Base-by-base conservation (phyloP, 1,140 invertebrate species). In the Ctenoplectra terminalis region DNA sequence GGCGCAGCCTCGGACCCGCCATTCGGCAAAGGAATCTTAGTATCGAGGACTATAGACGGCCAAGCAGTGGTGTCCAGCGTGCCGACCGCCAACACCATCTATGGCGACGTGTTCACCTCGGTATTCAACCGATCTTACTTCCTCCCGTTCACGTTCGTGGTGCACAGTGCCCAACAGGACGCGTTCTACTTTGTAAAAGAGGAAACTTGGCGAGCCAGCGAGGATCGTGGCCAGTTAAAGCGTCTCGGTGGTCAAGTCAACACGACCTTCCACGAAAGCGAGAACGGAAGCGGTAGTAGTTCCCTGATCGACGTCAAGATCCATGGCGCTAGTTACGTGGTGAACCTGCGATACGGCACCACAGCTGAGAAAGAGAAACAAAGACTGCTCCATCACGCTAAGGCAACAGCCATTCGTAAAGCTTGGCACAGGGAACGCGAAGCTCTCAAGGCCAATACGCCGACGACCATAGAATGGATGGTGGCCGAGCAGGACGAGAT, bases 141-240 rank as follows among this genome's bases (percentile, higher is more conserved):
- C 83, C 94, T 99, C 58, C 97, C 97, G 58, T 97, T 99, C 88
- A 97, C 97, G 4, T 98, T 98, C 88, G 96, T 98, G 2, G 96
- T 98, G 17, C 98, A 98, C 92, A 98, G 96, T 63, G 96, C 96
- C 2, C 96, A 97, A 85, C 98, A 98, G 91, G 98, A 99, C 90
- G 96, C 98, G 17, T 99, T 99, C 93, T 99, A 98, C 93, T 99
- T 99, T 91, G 97, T 99, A 1, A 99, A 99, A 92, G 97, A 98
- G 88, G 97, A 98, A 80, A 96, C 96, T 0, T 97, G 97, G 96
- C 96, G 97, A 50, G 97, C 97, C 0, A 96, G 96, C 56, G 97
- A 98, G 87, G 98, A 99, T 91, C 96, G 97, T 81, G 96, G 96
- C 72, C 97, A 98, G 87, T 93, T 99, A 78, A 98, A 98, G 92